These are phyloP conservation scores for Meriones psammophilus DNA, from an alignment of 2,797 vertebrate species.

Conservation along the genomic window DNA sequence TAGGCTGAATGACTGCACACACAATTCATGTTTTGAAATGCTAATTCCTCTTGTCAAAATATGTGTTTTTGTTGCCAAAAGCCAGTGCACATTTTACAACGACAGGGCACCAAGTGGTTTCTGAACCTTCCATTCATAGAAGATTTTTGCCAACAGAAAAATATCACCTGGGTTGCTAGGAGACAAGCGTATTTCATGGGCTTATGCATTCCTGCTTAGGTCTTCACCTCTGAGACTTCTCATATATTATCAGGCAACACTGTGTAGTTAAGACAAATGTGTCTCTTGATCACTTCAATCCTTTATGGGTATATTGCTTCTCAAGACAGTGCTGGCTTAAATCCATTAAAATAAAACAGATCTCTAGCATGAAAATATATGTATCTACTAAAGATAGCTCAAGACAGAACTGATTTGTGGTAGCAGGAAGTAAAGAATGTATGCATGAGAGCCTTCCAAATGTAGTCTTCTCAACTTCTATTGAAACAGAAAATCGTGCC, in stretches of 20 bases:
- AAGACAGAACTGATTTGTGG: background rate
- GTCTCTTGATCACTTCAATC: constrained; percentile 28
- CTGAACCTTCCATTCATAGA: background rate
- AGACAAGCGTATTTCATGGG: background rate
- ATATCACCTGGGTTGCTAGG: background rate
- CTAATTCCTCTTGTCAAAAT: constrained; percentile 35
- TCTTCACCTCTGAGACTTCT: background rate
- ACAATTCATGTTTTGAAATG: constrained; percentile 5
- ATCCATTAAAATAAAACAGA: constrained; percentile 46
- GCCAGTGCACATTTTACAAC: background rate
- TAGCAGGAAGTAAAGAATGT: background rate
- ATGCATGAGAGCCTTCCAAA: background rate
- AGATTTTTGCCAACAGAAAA: background rate
- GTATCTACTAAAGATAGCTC: constrained; percentile 9
- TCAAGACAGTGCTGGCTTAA: background rate
- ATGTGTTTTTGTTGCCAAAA: constrained; percentile 30
- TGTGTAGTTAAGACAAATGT: background rate
- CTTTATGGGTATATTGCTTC: background rate
- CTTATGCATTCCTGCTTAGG: background rate
- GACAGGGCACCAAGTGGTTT: constrained; percentile 6
- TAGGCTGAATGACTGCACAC: background rate
- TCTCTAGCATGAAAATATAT: constrained; percentile 6
- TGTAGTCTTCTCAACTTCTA: background rate
- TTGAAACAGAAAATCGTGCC: background rate
- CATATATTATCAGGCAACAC: background rate